phyloP scores from a whole-genome alignment of 2,113 vertebrate genomes.

The Rhinopomastus cyanomelas region DNA sequence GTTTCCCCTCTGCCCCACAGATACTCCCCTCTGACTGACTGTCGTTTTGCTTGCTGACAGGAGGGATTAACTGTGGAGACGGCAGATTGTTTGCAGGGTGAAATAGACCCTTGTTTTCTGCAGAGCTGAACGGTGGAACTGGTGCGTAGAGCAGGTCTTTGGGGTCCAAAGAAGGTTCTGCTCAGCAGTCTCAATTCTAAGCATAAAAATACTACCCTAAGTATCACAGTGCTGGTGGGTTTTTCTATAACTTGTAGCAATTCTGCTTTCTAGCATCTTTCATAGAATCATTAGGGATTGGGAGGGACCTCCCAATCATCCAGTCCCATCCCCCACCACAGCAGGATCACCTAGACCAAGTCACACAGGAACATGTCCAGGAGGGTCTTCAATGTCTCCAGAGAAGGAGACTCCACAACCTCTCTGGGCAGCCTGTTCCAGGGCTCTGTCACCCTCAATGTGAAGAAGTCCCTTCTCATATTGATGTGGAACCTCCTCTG shows the following conservation, averaged over 20 bases:
- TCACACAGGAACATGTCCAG: too few species aligned
- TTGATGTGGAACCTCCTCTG: too few species aligned
- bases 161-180: not conserved
- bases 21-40: not conserved
- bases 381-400: too few species aligned
- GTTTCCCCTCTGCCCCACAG: not conserved
- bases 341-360: too few species aligned
- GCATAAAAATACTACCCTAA: not conserved
- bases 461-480: too few species aligned
- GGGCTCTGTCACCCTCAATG: too few species aligned
- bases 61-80: not conserved
- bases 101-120: not conserved
- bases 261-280: slow-evolving; percentile 24
- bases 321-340: too few species aligned
- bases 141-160: not conserved
- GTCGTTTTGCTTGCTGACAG: not conserved
- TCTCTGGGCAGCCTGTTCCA: too few species aligned
- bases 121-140: not conserved
- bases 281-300: too few species aligned
- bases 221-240: not conserved
- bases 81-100: not conserved
- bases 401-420: too few species aligned
- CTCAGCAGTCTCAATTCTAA: not conserved
- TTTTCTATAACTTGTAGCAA: slow-evolving; percentile 7
- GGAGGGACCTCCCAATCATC: too few species aligned